Percentiles rank a stretch among this genome's conserved stretches.
Evolutionary conservation across 2,888 invertebrate genomes (phyloP).

Genomic region (Carabus problematicus): DNA sequence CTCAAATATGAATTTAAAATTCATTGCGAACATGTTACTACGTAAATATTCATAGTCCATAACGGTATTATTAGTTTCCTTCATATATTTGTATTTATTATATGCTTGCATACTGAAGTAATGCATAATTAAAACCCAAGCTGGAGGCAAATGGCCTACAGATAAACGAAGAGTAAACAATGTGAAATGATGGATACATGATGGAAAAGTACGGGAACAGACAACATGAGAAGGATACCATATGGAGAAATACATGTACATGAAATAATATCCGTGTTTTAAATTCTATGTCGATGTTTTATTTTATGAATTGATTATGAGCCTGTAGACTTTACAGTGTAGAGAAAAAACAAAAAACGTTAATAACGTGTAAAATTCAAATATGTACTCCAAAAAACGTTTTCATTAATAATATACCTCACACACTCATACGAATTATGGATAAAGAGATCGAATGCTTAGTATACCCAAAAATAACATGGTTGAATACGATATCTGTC

Average conservation of each 20-base stretch:
- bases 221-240: not conserved
- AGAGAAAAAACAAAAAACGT: too few relatives aligned
- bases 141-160: not conserved
- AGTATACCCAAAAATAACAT: too few relatives aligned
- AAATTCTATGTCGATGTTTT: not conserved
- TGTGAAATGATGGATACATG: not conserved
- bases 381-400: too few relatives aligned
- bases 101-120: not conserved
- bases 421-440: too few relatives aligned
- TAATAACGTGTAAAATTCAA: too few relatives aligned
- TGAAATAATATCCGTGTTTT: not conserved
- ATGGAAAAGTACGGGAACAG: not conserved
- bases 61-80: conserved; percentile 8
- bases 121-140: conserved; percentile 15
- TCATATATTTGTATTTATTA: conserved; percentile 4
- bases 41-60: conserved; percentile 27
- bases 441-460: too few relatives aligned
- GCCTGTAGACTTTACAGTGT: conserved; percentile 1
- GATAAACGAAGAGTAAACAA: conserved; percentile 13
- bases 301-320: not conserved
- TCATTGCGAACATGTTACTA: conserved; percentile 11
- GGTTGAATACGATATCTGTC: too few relatives aligned
- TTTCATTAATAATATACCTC: too few relatives aligned
- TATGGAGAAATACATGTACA: not conserved
- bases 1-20: conserved; percentile 16